phyloP scores from a whole-genome alignment of 2,113 vertebrate species.

The Theropithecus gelada region DNA sequence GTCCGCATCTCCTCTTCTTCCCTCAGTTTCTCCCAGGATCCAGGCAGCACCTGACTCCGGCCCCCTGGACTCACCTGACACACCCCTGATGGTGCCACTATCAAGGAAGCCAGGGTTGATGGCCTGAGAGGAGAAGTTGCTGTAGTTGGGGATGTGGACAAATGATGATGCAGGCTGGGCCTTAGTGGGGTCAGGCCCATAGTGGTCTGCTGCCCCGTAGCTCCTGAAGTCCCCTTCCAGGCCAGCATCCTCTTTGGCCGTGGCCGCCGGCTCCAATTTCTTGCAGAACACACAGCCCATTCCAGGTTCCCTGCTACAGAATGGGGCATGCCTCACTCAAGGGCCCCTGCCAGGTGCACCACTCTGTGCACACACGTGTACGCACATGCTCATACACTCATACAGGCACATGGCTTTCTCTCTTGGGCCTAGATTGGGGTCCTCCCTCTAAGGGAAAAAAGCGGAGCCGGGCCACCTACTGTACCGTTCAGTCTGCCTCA shows the following conservation, averaged over 20 bases:
- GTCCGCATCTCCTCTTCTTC: background rate
- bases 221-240: conserved; percentile 38
- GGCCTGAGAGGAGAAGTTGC: conserved; percentile 83
- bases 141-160: conserved; percentile 85
- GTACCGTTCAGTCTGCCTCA: background rate
- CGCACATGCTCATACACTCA: too few species aligned
- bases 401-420: too few species aligned
- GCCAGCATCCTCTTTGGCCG: conserved; percentile 51
- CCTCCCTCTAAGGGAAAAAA: background rate
- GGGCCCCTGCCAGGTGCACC: background rate
- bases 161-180: conserved; percentile 60
- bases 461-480: background rate
- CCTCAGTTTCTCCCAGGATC: background rate
- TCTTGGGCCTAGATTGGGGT: background rate
- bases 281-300: conserved; percentile 96
- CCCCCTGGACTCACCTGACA: conserved; percentile 83
- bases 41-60: background rate
- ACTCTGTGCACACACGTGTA: rapidly evolving
- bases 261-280: conserved; percentile 81
- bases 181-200: conserved; percentile 89
- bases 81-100: conserved; percentile 68
- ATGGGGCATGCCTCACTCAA: background rate
- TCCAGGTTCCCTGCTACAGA: conserved; percentile 61
- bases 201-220: conserved; percentile 75
- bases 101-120: conserved; percentile 73